Base-by-base conservation (phyloP, 2,797 vertebrate genomes). In the Melanotaenia parkinsoni region DNA sequence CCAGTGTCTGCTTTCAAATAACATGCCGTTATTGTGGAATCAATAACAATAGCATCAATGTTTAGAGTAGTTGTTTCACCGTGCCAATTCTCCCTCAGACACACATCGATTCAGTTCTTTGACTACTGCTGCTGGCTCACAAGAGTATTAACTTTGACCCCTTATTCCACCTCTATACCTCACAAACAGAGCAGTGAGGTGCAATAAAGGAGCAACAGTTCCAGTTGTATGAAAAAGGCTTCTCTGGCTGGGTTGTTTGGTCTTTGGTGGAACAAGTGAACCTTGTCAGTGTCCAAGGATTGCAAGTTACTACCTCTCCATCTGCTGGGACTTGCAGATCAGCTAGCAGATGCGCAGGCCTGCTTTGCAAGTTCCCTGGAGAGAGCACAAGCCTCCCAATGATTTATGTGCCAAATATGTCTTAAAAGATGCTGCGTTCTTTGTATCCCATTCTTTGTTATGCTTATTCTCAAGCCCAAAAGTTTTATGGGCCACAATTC, bases 11-110 rank as follows among this genome's bases (percentile, higher is more conserved):
- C 59, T 71, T 71, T 71, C 51, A 63, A 54, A 56, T 53, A 45
- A 61, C 53, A 33, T 40, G 47, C 35, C 68, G n/a, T 71, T 51
- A 56, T 43, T 45, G 59, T 22, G 37, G 54, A 71, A 71, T 71
- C 54, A 71, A 63, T 57, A 38, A 63, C 59, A 71, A 26, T 60
- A 47, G 13, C 3, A 32, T 63, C 50, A 10, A 35, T 14, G 59
- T 60, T 51, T 60, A 58, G 5, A 60, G 67, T 69, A 58, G 58
- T 69, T 60, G 57, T 60, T 68, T 18, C 35, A 20, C 66, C 22
- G 28, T 50, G 16, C 57, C 56, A 35, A 30, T 32, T 58, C 40
- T 45, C 43, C 28, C 64, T 8, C 45, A 38, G 9, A 69, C 26
- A 26, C 43, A 50, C 51, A 71, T 71, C 51, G 61, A 45, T 63